Evolutionary conservation across 2,797 vertebrate genomes (phyloP).

Genomic region (Ctenochaetus hawaiiensis): DNA sequence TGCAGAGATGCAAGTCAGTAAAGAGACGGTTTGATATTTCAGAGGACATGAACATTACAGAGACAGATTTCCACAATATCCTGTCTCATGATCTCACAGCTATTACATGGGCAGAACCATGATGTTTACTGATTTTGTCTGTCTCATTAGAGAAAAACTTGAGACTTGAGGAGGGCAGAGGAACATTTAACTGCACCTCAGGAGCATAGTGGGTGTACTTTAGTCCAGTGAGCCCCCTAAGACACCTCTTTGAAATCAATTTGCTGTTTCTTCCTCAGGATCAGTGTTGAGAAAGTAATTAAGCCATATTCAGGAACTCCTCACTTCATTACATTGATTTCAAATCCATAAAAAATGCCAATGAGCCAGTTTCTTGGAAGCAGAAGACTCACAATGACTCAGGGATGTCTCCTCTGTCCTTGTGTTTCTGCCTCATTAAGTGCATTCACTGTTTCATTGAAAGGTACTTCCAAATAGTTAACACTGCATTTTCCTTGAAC

Average conservation of each 20-base stretch:
- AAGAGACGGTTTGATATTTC: no score
- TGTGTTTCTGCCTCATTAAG: constrained; percentile 38
- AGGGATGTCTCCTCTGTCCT: constrained; percentile 10
- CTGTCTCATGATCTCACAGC: neutral
- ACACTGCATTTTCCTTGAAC: neutral
- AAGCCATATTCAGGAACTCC: constrained; percentile 70
- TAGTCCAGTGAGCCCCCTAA: constrained; percentile 51
- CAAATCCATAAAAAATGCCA: constrained; percentile 62
- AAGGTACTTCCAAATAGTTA: constrained; percentile 7
- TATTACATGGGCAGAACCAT: neutral
- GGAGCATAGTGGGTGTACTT: constrained; percentile 28
- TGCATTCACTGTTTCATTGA: constrained; percentile 13
- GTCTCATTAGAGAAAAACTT: neutral
- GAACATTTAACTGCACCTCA: constrained; percentile 24
- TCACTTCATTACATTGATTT: constrained; percentile 73
- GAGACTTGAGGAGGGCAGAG: constrained; percentile 22
- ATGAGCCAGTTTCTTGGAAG: constrained; percentile 45
- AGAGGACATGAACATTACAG: no score
- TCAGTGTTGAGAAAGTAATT: constrained; percentile 72
- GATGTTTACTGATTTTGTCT: constrained; percentile 8
- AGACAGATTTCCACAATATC: neutral
- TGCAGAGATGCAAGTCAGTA: no score
- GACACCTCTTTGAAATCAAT: constrained; percentile 66
- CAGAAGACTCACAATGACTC: constrained; percentile 35
- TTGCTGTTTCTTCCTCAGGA: constrained; percentile 61